Evolutionary conservation across 1,140 invertebrate species (phyloP).

Genomic region (Paraescarpia echinospica): DNA sequence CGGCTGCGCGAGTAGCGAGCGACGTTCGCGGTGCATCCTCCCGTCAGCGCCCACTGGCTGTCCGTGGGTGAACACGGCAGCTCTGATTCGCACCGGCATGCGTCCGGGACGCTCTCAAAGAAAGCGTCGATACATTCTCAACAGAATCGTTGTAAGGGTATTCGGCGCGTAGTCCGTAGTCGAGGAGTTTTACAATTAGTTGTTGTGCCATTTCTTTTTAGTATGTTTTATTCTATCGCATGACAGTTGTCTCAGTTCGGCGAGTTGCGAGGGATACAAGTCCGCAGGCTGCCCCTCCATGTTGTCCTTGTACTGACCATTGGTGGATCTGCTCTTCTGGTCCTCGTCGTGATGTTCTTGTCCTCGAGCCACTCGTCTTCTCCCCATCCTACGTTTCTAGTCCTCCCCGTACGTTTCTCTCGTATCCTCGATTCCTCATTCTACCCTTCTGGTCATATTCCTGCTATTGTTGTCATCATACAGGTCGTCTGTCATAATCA

Average conservation of each 20-base stretch:
- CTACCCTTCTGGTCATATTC: too few relatives aligned
- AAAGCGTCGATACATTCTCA: background rate
- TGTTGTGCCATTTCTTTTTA: background rate
- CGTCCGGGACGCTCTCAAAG: background rate
- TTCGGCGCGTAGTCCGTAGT: background rate
- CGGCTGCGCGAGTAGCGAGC: background rate
- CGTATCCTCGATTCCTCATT: too few relatives aligned
- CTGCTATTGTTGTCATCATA: too few relatives aligned
- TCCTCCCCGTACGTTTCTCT: too few relatives aligned
- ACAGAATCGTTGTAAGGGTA: background rate
- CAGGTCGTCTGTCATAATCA: too few relatives aligned
- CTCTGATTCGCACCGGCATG: background rate
- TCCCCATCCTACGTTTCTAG: too few relatives aligned
- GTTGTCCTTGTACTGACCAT: too few relatives aligned
- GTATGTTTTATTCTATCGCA: background rate
- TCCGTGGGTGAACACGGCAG: background rate
- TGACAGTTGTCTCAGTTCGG: background rate
- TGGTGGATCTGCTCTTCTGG: too few relatives aligned
- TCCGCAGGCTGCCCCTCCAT: too few relatives aligned
- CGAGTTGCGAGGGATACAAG: too few relatives aligned
- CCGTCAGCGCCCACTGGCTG: background rate
- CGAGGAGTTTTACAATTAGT: background rate
- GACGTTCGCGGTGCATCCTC: background rate
- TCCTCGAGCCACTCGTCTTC: too few relatives aligned
- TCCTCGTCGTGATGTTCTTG: too few relatives aligned